phyloP scores from a whole-genome alignment of 2,888 invertebrate species.

The Trisateles emortualis region DNA sequence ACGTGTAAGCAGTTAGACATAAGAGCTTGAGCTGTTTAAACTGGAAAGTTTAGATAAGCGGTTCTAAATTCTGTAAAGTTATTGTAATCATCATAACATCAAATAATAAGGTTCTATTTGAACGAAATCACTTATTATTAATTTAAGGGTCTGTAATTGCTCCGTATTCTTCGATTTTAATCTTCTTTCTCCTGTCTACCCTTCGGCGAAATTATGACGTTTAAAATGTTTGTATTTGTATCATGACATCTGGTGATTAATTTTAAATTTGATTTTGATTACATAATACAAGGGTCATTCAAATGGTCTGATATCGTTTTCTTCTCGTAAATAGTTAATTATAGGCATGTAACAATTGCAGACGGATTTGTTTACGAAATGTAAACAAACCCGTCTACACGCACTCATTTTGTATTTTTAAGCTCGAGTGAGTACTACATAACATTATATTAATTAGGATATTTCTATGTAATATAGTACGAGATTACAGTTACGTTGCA shows the following conservation, averaged over 20 bases:
- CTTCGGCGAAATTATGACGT: slow-evolving; percentile 65
- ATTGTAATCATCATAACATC: slow-evolving; percentile 10
- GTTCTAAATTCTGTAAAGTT: slow-evolving; percentile 2
- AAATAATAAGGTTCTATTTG: slow-evolving; percentile 21
- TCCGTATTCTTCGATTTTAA: slow-evolving; percentile 60
- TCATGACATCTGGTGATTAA: slow-evolving; percentile 68
- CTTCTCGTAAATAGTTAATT: slow-evolving; percentile 48
- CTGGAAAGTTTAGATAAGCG: neutral
- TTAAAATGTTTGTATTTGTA: slow-evolving; percentile 72
- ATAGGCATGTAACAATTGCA: slow-evolving; percentile 16
- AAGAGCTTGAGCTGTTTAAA: neutral
- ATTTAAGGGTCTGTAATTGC: slow-evolving; percentile 55
- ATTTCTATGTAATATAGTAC: neutral
- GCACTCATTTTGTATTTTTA: neutral
- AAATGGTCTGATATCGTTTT: slow-evolving; percentile 52
- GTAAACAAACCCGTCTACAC: no score
- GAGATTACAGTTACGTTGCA: neutral
- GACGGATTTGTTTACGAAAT: slow-evolving; percentile 17
- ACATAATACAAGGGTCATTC: slow-evolving; percentile 60
- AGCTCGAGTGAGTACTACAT: neutral
- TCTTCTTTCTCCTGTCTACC: slow-evolving; percentile 54
- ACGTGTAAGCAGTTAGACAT: neutral
- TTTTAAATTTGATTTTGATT: slow-evolving; percentile 75
- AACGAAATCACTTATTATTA: slow-evolving; percentile 19
- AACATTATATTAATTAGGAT: neutral